Base-by-base conservation (phyloP, 2,888 invertebrate species). In the Pomacea canaliculata region DNA sequence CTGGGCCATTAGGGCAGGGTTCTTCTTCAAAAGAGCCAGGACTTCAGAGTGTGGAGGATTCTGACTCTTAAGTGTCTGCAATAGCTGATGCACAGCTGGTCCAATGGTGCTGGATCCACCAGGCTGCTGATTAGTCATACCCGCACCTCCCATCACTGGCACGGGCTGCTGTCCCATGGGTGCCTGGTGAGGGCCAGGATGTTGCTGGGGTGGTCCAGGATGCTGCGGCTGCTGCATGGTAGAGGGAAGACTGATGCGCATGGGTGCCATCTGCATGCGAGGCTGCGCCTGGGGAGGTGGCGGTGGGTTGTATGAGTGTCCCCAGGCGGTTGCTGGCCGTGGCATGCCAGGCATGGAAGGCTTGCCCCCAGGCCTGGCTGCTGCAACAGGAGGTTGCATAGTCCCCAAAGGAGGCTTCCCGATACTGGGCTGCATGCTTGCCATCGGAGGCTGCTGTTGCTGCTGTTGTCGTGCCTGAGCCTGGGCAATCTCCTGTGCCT, bases 1-100 rank as follows among this genome's bases (percentile, higher is more conserved):
- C 75, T 97, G 96, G 76, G 97, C 96, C 96, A 98, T 97, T 70
- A 98, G 93, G 86, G 96, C 96, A 65, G 98, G 98, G 92, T 97
- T 97, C 82, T 95, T 95, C 91, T 97, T 97, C 81, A 98, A 93
- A 88, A 98, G 96, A 87, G 95, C 94, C 80, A 97, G 92, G 94
- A 92, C 95, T 89, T 98, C 97, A 89, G 98, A 97, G 89, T 97
- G 96, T 82, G 95, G 95, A 71, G 96, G 95, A 85, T 95, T 95
- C 73, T 97, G 97, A 85, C 96, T 96, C 85, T 96, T 94, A 73
- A 99, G 93, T 79, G 97, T 97, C 86, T 95, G 94, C 94, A 98
- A 95, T 46, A 98, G 94, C 91, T 96, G 91, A 71, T 91, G 89
- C 51, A 92, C 82, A 46, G 90, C 90, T 46, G 83, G 72, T 9